phyloP scores from a whole-genome alignment of 2,113 vertebrate species.

The Columba livia region DNA sequence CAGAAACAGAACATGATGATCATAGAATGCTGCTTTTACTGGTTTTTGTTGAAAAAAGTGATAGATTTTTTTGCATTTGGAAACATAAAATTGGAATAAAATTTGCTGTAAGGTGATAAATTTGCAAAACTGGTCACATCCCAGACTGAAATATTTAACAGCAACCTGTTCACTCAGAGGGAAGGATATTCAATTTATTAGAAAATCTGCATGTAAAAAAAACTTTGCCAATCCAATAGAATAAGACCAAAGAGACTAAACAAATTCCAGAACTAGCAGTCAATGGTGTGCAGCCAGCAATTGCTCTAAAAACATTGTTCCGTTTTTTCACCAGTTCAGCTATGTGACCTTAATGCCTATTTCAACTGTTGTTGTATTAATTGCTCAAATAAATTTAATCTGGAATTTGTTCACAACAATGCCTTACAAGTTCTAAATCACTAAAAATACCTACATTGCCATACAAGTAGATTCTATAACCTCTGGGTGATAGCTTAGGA shows the following conservation, averaged over 20 bases:
- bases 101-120: background rate
- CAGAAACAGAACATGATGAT: background rate
- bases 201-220: background rate
- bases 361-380: background rate
- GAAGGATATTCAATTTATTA: background rate
- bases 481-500: background rate
- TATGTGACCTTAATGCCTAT: background rate
- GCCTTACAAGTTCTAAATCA: background rate
- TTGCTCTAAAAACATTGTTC: background rate
- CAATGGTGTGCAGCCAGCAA: background rate
- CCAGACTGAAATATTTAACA: background rate
- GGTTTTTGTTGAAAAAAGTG: background rate
- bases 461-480: background rate
- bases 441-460: background rate
- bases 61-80: background rate
- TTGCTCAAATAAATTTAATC: background rate
- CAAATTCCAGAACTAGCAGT: background rate
- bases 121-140: background rate
- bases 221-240: background rate
- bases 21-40: background rate
- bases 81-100: constrained; percentile 7
- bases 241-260: background rate
- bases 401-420: background rate
- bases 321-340: background rate
- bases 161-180: background rate